phyloP scores from a whole-genome alignment of 2,888 invertebrate genomes.

The Diaphora mendica region DNA sequence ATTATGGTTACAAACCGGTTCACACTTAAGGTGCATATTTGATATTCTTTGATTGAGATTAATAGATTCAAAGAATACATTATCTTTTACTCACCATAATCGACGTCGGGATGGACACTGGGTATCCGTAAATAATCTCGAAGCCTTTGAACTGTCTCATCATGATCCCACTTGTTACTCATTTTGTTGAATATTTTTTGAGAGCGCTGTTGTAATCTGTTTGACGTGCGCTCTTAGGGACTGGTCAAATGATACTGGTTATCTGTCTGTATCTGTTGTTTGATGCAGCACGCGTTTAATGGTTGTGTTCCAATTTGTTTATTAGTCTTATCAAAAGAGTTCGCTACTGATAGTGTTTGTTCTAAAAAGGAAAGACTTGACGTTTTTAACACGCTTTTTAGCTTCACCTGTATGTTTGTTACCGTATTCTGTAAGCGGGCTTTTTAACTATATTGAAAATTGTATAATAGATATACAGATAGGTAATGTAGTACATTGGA shows the following conservation, averaged over 20 bases:
- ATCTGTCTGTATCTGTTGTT: too few relatives aligned
- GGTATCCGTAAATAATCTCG: slow-evolving; percentile 94
- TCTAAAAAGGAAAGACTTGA: not conserved
- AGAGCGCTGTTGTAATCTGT: not conserved
- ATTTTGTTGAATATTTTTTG: slow-evolving; percentile 23
- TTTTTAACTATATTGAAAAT: too few relatives aligned
- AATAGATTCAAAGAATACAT: not conserved
- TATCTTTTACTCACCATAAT: slow-evolving; percentile 90
- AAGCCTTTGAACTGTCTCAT: slow-evolving; percentile 91
- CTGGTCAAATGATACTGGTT: not conserved
- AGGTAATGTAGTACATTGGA: too few relatives aligned
- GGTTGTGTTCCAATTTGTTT: not conserved
- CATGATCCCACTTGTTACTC: slow-evolving; percentile 69
- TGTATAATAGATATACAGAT: too few relatives aligned
- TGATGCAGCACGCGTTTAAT: not conserved
- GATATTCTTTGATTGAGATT: not conserved
- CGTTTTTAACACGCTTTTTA: too few relatives aligned
- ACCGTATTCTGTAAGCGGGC: too few relatives aligned
- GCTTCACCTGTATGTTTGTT: too few relatives aligned
- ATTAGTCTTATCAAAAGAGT: not conserved
- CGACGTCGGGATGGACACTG: slow-evolving; percentile 94
- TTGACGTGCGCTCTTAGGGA: not conserved
- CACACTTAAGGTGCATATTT: too few relatives aligned
- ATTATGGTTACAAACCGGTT: too few relatives aligned
- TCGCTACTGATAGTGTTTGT: not conserved